Evolutionary conservation across 1,140 invertebrate species (phyloP).

Genomic region (Pissodes strobi): DNA sequence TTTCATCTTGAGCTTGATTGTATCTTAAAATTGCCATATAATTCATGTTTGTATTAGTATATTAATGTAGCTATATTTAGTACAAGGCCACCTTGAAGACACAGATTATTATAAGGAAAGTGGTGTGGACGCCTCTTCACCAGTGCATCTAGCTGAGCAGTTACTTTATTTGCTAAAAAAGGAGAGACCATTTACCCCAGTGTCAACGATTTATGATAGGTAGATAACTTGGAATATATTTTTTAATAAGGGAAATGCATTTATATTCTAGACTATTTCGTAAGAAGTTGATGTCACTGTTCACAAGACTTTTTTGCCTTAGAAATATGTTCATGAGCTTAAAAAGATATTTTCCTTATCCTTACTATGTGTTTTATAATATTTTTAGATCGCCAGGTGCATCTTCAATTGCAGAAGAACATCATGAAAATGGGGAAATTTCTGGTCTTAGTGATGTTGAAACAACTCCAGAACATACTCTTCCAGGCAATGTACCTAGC

Average conservation of each 20-base stretch:
- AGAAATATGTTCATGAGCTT: neutral
- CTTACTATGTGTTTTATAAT: neutral
- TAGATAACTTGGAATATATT: neutral
- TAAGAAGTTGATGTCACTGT: no score
- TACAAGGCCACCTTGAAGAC: conserved; percentile 35
- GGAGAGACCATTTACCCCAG: conserved; percentile 8
- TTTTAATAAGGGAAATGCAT: neutral
- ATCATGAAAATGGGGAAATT: conserved; percentile 5
- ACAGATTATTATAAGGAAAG: conserved; percentile 35
- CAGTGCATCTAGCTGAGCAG: conserved; percentile 22
- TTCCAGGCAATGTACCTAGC: conserved; percentile 33
- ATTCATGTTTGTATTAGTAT: no score
- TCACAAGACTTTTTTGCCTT: no score
- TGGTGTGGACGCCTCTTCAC: conserved; percentile 19
- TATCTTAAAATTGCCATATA: no score
- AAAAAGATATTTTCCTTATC: neutral
- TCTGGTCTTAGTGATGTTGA: conserved; percentile 28
- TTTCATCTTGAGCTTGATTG: no score
- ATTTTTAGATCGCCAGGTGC: conserved; percentile 25
- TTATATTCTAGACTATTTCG: no score
- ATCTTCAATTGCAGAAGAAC: neutral
- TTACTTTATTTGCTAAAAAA: conserved; percentile 35
- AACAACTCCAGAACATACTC: conserved; percentile 35
- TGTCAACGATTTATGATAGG: conserved; percentile 30
- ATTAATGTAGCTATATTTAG: no score